phyloP scores from a whole-genome alignment of 2,113 vertebrate genomes.

The Apaloderma vittatum region DNA sequence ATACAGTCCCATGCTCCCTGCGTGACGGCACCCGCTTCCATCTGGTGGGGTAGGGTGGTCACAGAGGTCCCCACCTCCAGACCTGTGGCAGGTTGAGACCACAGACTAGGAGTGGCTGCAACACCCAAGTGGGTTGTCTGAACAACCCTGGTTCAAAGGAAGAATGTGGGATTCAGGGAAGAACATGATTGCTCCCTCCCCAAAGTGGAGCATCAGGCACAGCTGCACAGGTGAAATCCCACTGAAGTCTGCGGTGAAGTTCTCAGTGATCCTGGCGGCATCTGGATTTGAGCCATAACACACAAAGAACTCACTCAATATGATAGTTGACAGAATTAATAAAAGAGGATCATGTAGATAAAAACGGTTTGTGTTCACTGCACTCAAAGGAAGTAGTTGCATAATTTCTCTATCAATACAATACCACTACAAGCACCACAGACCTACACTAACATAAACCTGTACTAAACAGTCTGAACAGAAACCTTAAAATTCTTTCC shows the following conservation, averaged over 20 bases:
- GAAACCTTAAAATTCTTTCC: neutral
- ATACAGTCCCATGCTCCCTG: neutral
- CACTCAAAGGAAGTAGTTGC: neutral
- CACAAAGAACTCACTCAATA: neutral
- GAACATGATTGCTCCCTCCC: neutral
- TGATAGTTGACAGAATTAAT: constrained; percentile 45
- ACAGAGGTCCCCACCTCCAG: neutral
- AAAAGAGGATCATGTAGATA: constrained; percentile 19
- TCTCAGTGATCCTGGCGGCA: neutral
- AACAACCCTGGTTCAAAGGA: neutral
- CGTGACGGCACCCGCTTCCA: rapidly evolving
- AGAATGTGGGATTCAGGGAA: neutral
- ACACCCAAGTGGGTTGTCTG: neutral
- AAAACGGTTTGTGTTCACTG: neutral
- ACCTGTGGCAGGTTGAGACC: neutral
- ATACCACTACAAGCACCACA: neutral
- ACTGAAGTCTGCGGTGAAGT: neutral
- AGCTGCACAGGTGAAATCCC: constrained; percentile 47
- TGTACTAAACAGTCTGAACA: neutral
- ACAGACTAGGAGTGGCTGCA: neutral
- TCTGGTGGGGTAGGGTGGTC: neutral
- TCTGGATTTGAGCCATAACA: constrained; percentile 40
- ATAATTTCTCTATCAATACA: neutral
- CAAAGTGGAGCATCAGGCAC: neutral
- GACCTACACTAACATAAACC: neutral